Evolutionary conservation across 2,113 vertebrate species (phyloP).

Genomic region (Coryphaenoides rupestris): DNA sequence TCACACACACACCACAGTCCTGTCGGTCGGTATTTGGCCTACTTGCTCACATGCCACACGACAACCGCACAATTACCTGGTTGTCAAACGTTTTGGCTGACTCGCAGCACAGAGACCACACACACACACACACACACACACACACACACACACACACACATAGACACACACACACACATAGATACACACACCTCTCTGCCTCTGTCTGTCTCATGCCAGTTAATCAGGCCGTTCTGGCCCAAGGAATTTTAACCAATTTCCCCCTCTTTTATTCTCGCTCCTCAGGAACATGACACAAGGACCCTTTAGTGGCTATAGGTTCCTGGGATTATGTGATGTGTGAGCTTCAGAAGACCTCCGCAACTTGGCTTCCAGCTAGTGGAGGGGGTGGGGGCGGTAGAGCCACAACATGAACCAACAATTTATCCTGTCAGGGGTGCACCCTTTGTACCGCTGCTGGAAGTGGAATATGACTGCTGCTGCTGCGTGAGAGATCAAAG

Average conservation of each 20-base stretch:
- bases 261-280: too few species aligned
- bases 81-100: conserved; percentile 17
- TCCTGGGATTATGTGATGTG: neutral
- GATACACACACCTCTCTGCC: neutral
- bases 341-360: too few species aligned
- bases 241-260: too few species aligned
- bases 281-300: too few species aligned
- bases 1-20: too few species aligned
- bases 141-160: too few species aligned
- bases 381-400: conserved; percentile 17
- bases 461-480: neutral
- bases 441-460: conserved; percentile 7
- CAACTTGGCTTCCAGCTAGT: neutral
- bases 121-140: too few species aligned
- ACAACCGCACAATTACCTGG: conserved; percentile 10
- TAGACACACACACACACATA: too few species aligned
- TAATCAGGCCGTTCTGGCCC: neutral
- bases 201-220: conserved; percentile 15
- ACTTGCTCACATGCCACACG: too few species aligned
- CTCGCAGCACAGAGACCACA: too few species aligned
- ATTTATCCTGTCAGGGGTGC: conserved; percentile 25
- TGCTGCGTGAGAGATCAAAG: neutral
- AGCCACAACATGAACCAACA: conserved; percentile 17
- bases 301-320: neutral
- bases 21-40: too few species aligned